These are phyloP conservation scores for Cyclophora albipunctata DNA, from an alignment of 2,888 invertebrate species.

Conservation along the genomic window DNA sequence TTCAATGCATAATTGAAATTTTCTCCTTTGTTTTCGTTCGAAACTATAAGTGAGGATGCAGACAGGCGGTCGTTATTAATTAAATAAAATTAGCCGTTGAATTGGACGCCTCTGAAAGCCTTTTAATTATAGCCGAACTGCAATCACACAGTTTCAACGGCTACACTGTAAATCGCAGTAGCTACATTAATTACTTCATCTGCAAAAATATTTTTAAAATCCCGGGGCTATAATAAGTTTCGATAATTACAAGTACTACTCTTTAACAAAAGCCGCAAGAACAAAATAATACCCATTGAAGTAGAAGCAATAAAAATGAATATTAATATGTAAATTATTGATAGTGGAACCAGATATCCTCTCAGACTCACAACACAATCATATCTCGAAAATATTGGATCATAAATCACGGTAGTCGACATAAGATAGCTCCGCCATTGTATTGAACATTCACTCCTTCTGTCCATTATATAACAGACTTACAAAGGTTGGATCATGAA, in stretches of 20 bases:
- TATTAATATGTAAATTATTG: constrained; percentile 35
- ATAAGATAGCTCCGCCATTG: constrained; percentile 40
- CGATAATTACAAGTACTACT: too few relatives aligned
- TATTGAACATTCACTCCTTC: constrained; percentile 39
- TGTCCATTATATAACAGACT: constrained; percentile 50
- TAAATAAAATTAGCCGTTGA: constrained; percentile 4
- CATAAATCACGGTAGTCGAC: constrained; percentile 49
- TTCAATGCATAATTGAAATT: too few relatives aligned
- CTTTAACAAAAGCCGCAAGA: too few relatives aligned
- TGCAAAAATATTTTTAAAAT: too few relatives aligned
- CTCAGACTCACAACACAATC: constrained; percentile 30
- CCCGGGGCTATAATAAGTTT: too few relatives aligned
- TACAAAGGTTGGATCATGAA: constrained; percentile 51
- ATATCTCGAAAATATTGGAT: constrained; percentile 44
- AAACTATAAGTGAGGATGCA: not conserved
- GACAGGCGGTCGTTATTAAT: constrained; percentile 4
- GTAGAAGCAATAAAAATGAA: not conserved
- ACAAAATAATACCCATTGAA: too few relatives aligned
- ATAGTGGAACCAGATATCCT: constrained; percentile 36
- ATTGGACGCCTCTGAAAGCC: constrained; percentile 3
- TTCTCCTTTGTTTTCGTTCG: not conserved
- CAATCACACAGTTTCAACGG: too few relatives aligned
- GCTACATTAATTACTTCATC: too few relatives aligned
- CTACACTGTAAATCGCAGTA: too few relatives aligned
- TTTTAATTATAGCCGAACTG: not conserved